Evolutionary conservation across 2,797 vertebrate species (phyloP).

Genomic region (Bufotes viridis): DNA sequence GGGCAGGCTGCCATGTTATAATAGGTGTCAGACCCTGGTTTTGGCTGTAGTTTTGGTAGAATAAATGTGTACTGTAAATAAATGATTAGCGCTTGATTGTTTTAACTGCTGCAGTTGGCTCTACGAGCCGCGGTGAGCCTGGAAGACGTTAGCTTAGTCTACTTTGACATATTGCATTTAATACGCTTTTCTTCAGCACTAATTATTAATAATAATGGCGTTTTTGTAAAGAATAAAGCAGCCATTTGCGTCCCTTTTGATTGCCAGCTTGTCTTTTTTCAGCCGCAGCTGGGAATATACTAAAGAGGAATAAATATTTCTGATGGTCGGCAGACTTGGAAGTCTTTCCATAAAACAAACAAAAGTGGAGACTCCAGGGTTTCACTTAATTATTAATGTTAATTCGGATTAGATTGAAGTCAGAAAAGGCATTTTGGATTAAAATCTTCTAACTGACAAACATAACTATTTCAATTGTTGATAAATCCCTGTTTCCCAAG

Average conservation of each 20-base stretch:
- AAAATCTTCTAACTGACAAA: background rate
- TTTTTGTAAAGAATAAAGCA: constrained; percentile 25
- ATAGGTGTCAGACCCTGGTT: constrained; percentile 55
- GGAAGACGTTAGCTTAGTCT: constrained; percentile 23
- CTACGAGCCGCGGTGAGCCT: background rate
- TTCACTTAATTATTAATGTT: background rate
- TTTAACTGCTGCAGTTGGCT: constrained; percentile 28
- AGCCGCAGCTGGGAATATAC: background rate
- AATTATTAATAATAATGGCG: constrained; percentile 32
- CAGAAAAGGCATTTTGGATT: background rate
- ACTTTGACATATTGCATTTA: constrained; percentile 25
- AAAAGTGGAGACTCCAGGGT: background rate
- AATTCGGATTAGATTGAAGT: background rate
- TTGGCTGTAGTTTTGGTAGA: constrained; percentile 40
- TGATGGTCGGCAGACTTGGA: background rate
- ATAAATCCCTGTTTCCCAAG: background rate
- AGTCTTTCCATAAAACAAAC: background rate
- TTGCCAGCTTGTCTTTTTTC: constrained; percentile 15
- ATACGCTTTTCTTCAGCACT: background rate
- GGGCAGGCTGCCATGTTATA: constrained; percentile 50
- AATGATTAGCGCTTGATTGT: constrained; percentile 44
- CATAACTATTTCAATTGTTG: background rate
- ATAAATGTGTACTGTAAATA: constrained; percentile 53
- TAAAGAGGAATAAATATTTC: constrained; percentile 12
- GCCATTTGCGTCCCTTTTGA: constrained; percentile 14